Conservation (phyloP, 2,888 invertebrate genomes). For the Pachydiplax longipennis region DNA sequence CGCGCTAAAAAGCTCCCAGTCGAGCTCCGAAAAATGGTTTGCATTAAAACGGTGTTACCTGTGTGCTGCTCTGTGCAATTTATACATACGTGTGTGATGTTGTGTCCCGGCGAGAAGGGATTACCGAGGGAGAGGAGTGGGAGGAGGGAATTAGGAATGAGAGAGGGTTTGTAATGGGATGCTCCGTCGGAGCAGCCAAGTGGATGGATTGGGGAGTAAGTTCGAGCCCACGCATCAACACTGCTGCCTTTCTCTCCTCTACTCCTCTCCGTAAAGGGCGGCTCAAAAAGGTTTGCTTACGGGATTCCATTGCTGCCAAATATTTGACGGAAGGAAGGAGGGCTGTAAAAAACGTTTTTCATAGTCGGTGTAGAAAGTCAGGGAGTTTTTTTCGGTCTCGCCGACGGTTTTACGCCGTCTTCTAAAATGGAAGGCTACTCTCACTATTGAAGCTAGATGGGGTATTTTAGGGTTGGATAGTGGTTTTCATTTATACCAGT, state of each 20-base stretch:
- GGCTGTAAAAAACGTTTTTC: not conserved
- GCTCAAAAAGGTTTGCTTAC: slow-evolving; percentile 20
- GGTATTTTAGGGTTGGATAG: no score
- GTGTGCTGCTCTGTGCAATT: slow-evolving; percentile 12
- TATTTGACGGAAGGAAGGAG: not conserved
- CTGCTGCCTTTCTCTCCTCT: not conserved
- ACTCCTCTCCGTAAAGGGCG: slow-evolving; percentile 2
- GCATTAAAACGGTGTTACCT: not conserved
- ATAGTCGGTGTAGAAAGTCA: not conserved
- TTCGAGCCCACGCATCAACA: not conserved
- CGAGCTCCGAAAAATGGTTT: not conserved
- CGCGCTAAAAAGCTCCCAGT: not conserved
- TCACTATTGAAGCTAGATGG: not conserved
- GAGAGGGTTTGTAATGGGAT: not conserved
- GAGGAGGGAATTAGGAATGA: not conserved
- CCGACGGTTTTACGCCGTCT: not conserved
- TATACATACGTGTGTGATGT: not conserved
- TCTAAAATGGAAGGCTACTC: not conserved
- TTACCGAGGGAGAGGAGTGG: not conserved
- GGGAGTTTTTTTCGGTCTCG: not conserved
- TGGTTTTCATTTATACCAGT: no score
- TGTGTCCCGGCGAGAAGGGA: not conserved
- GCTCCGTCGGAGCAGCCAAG: not conserved
- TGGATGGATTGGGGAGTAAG: not conserved
- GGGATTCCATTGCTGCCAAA: slow-evolving; percentile 14